phyloP scores from a whole-genome alignment of 2,888 invertebrate species.

The Barypeithes pellucidus region DNA sequence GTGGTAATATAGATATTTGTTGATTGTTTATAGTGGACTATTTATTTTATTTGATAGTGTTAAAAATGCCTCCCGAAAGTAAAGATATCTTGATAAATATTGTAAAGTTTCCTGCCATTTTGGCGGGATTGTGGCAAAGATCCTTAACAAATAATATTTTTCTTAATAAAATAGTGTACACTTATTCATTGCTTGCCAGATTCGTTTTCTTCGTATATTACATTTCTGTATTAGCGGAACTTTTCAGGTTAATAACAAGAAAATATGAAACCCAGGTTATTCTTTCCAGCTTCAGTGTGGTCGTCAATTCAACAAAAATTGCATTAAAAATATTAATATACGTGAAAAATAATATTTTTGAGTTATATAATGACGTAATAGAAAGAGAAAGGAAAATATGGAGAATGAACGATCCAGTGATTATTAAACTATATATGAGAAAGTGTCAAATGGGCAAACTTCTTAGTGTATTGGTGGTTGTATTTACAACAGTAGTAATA shows the following conservation, averaged over 20 bases:
- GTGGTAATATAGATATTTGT: too few relatives aligned
- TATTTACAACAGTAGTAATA: background rate
- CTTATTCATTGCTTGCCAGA: background rate
- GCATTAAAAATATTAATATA: slow-evolving; percentile 7
- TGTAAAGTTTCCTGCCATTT: background rate
- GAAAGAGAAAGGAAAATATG: slow-evolving; percentile 24
- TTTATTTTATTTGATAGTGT: too few relatives aligned
- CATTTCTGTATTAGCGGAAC: slow-evolving; percentile 2
- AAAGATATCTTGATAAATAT: background rate
- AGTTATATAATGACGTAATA: slow-evolving; percentile 24
- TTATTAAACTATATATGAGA: slow-evolving; percentile 10
- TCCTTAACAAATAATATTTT: slow-evolving; percentile 15
- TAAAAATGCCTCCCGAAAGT: background rate
- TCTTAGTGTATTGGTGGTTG: background rate
- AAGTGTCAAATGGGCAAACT: slow-evolving; percentile 13
- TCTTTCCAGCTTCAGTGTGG: slow-evolving; percentile 8
- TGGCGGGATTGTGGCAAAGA: slow-evolving; percentile 16
- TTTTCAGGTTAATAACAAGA: slow-evolving; percentile 18
- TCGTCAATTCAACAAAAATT: slow-evolving; percentile 19
- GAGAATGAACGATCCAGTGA: slow-evolving; percentile 6
- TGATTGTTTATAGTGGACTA: too few relatives aligned
- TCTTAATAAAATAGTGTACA: background rate
- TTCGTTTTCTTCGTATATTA: background rate
- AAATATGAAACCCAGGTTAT: slow-evolving; percentile 15
- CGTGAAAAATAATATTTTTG: slow-evolving; percentile 8